Conservation (phyloP, 2,888 invertebrate genomes). For the Andrena chrysosceles region DNA sequence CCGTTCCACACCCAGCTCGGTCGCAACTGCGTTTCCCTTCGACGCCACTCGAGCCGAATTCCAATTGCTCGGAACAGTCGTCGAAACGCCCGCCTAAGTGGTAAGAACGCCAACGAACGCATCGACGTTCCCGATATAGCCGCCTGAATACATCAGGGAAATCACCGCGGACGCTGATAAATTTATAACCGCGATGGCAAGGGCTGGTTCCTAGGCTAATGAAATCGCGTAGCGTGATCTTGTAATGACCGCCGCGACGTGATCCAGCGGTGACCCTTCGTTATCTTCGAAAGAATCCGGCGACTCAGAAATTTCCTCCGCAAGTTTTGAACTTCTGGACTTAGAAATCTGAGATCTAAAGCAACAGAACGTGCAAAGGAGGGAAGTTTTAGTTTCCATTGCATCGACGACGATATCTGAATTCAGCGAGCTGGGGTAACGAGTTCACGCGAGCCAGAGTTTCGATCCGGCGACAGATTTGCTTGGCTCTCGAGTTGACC, state of each 20-base stretch:
- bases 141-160: slow-evolving; percentile 49
- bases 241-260: slow-evolving; percentile 20
- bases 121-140: slow-evolving; percentile 50
- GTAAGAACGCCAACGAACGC: slow-evolving; percentile 29
- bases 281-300: not conserved
- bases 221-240: slow-evolving; percentile 28
- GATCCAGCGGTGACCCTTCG: not conserved
- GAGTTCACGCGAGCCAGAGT: not conserved
- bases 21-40: slow-evolving; percentile 18
- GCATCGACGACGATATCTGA: not conserved
- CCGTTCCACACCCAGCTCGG: slow-evolving; percentile 23
- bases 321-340: not conserved
- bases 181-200: slow-evolving; percentile 37
- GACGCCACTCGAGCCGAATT: slow-evolving; percentile 16
- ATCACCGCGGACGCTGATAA: slow-evolving; percentile 40
- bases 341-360: not conserved
- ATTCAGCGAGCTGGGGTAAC: not conserved
- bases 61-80: slow-evolving; percentile 35
- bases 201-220: slow-evolving; percentile 14
- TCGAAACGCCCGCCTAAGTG: slow-evolving; percentile 24
- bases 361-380: not conserved
- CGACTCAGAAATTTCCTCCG: too few species aligned
- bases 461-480: slow-evolving; percentile 7
- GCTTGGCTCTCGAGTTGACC: slow-evolving; percentile 14
- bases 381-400: not conserved